phyloP scores from a whole-genome alignment of 2,113 vertebrate species.

The Silurus meridionalis region DNA sequence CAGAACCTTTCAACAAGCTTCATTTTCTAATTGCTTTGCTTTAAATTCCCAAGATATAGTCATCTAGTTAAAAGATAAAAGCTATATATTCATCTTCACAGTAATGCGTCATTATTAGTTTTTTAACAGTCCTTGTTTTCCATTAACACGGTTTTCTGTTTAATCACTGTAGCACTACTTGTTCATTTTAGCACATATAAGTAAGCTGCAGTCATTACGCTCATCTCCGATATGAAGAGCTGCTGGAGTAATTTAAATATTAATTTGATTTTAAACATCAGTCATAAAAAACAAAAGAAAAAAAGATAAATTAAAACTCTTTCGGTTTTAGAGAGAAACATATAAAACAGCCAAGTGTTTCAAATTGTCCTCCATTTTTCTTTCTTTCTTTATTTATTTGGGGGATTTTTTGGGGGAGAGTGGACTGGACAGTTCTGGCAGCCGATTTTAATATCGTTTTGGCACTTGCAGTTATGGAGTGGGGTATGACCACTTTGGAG shows the following conservation, averaged over 20 bases:
- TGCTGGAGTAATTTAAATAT: slow-evolving; percentile 40
- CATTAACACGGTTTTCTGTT: background rate
- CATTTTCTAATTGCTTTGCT: background rate
- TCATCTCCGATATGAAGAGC: slow-evolving; percentile 18
- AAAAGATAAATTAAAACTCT: slow-evolving; percentile 42
- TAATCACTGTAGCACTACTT: slow-evolving; percentile 19
- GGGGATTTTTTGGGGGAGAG: slow-evolving; percentile 15
- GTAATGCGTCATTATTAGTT: slow-evolving; percentile 8
- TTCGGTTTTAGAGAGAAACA: slow-evolving; percentile 36
- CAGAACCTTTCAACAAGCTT: background rate
- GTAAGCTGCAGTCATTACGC: background rate
- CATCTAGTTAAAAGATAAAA: slow-evolving; percentile 1
- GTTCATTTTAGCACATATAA: slow-evolving; percentile 31
- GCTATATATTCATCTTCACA: background rate
- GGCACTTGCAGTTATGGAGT: slow-evolving; percentile 49
- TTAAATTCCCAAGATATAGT: background rate
- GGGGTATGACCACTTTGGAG: slow-evolving; percentile 52
- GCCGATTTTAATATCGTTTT: slow-evolving; percentile 52
- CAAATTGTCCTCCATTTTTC: slow-evolving; percentile 26
- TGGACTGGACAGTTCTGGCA: slow-evolving; percentile 44
- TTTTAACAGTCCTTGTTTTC: slow-evolving; percentile 28
- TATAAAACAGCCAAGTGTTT: slow-evolving; percentile 46
- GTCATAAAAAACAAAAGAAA: slow-evolving; percentile 28
- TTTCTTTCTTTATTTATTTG: background rate
- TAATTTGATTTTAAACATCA: slow-evolving; percentile 45